Base-by-base conservation (phyloP, 2,113 vertebrate species). In the Psilopsiagon aymara region DNA sequence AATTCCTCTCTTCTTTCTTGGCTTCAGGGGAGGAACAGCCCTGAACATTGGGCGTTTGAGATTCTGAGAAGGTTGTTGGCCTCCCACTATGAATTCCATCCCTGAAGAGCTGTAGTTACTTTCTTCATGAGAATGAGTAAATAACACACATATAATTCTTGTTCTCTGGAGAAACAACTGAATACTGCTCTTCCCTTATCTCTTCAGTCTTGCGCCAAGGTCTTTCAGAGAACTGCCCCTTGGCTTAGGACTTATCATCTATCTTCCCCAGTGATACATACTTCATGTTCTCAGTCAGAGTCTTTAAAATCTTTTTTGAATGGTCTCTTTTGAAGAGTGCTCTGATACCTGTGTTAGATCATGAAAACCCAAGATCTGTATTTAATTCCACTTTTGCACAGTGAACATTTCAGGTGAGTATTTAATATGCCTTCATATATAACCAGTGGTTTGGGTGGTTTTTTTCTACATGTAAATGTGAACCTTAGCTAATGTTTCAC, bases 251-350 rank as follows among this genome's bases (percentile, higher is more conserved):
- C 84, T 86, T 79, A 60, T 20, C 83, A 37, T 70, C 29, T 66
- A 8, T 60, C 49, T 82, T 80, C 63, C 37, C 29, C 37, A 67
- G 51, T 44, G 57, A 39, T 29, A 3, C 1, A 5, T 76, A 52
- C 28, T 86, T 71, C 31, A 9, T 69, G 23, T 21, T 73, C 49
- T 80, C 68, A 82, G 29, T 37, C 55, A 43, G 29, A 53, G 33
- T 6, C 74, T 69, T 68, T 7, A 23, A 74, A 86, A n/a, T 11
- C 60, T 62, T 59, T 81, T 89, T 69, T 79, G 90, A 96, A 96
- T 83, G 66, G 25, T 96, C 92, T 96, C 88, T 97, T 81, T 86
- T 95, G 91, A 90, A 94, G 92, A 96, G 86, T 93, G 77, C 82
- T 94, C 83, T 82, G 25, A 64, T 52, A 76, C 31, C 66, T 62